Evolutionary conservation across 2,113 vertebrate species (phyloP).

Genomic region (Fregetta grallaria): DNA sequence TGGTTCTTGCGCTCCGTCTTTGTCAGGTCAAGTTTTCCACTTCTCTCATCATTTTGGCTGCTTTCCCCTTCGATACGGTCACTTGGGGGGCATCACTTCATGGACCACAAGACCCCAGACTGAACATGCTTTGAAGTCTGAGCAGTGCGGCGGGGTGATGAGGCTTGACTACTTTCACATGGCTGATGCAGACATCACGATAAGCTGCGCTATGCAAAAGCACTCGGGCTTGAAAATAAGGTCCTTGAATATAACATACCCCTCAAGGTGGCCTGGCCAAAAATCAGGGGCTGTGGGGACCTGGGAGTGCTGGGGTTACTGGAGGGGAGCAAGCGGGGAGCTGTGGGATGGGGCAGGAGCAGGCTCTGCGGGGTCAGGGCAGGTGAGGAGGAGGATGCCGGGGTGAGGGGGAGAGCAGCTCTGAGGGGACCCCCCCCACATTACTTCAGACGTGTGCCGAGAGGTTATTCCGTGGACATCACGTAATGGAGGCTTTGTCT

Average conservation of each 20-base stretch:
- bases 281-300: not conserved
- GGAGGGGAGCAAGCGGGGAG: not conserved
- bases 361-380: not conserved
- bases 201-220: not conserved
- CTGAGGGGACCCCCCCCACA: too few species aligned
- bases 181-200: rapidly evolving
- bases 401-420: too few species aligned
- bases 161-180: rapidly evolving
- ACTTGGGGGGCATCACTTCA: not conserved
- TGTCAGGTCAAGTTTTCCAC: not conserved
- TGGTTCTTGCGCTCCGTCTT: too few species aligned
- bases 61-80: not conserved
- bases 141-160: rapidly evolving
- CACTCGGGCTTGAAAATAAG: rapidly evolving
- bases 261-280: not conserved
- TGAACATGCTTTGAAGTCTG: rapidly evolving
- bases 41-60: not conserved
- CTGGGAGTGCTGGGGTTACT: not conserved
- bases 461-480: not conserved
- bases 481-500: rapidly evolving
- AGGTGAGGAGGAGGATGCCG: not conserved
- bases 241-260: rapidly evolving
- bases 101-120: rapidly evolving
- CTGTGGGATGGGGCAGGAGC: not conserved
- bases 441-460: rapidly evolving